These are phyloP conservation scores for Microcebus ravelobensis DNA, from an alignment of 2,113 vertebrate species.

Conservation along the genomic window DNA sequence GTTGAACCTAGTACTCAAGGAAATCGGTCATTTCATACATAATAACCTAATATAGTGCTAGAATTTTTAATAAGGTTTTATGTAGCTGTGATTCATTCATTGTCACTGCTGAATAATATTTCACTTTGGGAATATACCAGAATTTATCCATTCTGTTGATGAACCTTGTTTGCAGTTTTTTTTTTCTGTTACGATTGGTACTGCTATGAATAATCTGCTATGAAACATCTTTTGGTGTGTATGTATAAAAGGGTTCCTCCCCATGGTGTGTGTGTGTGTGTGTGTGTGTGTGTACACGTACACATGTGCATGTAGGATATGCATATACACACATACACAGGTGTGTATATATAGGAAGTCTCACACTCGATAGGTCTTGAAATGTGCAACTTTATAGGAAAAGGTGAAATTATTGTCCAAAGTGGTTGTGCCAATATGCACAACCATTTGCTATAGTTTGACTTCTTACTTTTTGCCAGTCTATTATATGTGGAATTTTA, in stretches of 20 bases:
- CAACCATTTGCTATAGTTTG: not conserved
- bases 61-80: conserved; percentile 24
- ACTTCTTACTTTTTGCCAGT: not conserved
- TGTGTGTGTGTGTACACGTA: too few relatives aligned
- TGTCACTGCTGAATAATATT: conserved; percentile 18
- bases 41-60: not conserved
- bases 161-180: not conserved
- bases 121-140: not conserved
- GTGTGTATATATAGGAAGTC: not conserved
- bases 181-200: not conserved
- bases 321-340: not conserved
- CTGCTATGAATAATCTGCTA: not conserved
- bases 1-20: too few relatives aligned
- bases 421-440: not conserved
- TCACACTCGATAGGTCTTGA: not conserved
- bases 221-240: not conserved
- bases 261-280: too few relatives aligned
- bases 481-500: not conserved
- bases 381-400: not conserved
- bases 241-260: not conserved
- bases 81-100: not conserved
- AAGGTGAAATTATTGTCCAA: not conserved
- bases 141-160: not conserved
- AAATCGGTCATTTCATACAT: too few relatives aligned
- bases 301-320: not conserved